Evolutionary conservation across 35 echinoderm and acorn worm genomes (phyloP), one percentile per base, ranked within the genome.

Genomic region (Lytechinus pictus): DNA sequence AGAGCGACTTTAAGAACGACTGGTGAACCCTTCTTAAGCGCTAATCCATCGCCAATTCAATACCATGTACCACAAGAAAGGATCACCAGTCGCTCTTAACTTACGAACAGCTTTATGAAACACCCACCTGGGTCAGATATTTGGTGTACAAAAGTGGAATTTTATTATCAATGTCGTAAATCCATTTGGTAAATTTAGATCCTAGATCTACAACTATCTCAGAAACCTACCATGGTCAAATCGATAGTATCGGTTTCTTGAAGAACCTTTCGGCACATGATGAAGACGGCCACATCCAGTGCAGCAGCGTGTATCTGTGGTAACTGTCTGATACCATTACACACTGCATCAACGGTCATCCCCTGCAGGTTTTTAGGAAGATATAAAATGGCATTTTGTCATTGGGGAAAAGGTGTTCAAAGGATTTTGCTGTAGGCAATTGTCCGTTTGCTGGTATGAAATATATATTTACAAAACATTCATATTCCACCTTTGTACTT

Each of bases 341-440:
- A 96, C 11, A 96, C 94, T 54, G 94, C 57, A 54, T 96, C 96
- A 89, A 96, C 89, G 24, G 96, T 95, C 27, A 96, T 92, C 33
- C 96, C 96, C 96, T 96, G 93, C 27, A 29, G 16, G n/a, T 24
- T 24, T 24, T 79, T n/a, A n/a, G 19, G 66, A 79, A 79, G 66
- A 79, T n/a, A 79, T 21, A 71, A 6, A 5, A 71, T 21, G 61
- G 24, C 19, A 79, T 79, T n/a, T 24, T 16, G 2, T 79, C 2
- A 11, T 9, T 90, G 10, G 9, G 1, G 52, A 90, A 90, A 10
- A 28, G 9, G 86, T 28, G 3, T 87, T 87, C 33, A 1, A 9
- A 87, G 33, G 1, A 3, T 51, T n/a, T 87, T 28, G 4, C n/a
- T 87, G 9, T 87, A 28, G 33, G 27, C 86, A 87, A 87, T 24